Evolutionary conservation across 1,140 invertebrate species (phyloP).

Genomic region (Spodoptera frugiperda): DNA sequence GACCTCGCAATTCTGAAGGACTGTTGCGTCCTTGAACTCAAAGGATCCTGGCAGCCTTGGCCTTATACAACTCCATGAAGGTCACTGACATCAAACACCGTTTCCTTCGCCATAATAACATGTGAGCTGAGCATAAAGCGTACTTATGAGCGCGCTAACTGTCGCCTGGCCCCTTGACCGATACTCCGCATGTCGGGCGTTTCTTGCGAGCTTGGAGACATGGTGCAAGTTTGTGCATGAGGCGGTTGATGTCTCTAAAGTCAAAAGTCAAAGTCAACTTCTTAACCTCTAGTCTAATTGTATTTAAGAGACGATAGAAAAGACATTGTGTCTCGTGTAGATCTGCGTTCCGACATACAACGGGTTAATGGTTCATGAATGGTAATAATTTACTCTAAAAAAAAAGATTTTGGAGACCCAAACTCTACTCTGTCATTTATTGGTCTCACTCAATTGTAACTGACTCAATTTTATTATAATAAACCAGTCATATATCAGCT

Average conservation of each 20-base stretch:
- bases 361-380: too few relatives aligned
- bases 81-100: slow-evolving; percentile 9
- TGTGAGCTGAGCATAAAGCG: slow-evolving; percentile 40
- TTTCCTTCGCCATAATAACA: slow-evolving; percentile 33
- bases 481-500: too few relatives aligned
- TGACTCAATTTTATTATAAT: too few relatives aligned
- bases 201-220: slow-evolving; percentile 31
- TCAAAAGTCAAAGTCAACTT: too few relatives aligned
- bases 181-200: slow-evolving; percentile 49
- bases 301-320: too few relatives aligned
- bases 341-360: too few relatives aligned
- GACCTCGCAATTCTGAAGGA: background rate
- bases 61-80: slow-evolving; percentile 23
- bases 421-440: too few relatives aligned
- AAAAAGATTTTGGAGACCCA: too few relatives aligned
- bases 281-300: too few relatives aligned
- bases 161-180: slow-evolving; percentile 61
- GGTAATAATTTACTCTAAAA: too few relatives aligned
- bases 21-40: slow-evolving; percentile 20
- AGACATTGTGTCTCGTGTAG: too few relatives aligned
- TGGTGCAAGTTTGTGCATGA: slow-evolving; percentile 4
- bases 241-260: background rate
- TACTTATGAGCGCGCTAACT: slow-evolving; percentile 51
- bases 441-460: too few relatives aligned
- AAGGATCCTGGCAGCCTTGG: slow-evolving; percentile 20